phyloP scores from a whole-genome alignment of 2,113 vertebrate genomes.

The Laticauda colubrina region DNA sequence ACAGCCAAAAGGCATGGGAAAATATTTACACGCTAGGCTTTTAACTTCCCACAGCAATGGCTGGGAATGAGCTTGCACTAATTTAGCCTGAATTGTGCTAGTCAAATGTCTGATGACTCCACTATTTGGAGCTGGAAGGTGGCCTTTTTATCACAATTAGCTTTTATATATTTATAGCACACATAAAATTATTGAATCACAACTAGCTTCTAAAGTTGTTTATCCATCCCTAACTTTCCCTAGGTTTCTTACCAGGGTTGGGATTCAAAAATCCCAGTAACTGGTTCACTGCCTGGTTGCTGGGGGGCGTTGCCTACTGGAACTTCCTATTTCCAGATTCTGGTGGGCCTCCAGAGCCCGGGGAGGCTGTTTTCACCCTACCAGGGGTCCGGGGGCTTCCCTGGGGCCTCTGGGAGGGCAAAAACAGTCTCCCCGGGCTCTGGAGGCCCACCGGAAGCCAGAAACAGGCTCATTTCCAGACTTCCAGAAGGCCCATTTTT shows the following conservation, averaged over 20 bases:
- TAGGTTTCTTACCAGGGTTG: not conserved
- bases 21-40: constrained; percentile 62
- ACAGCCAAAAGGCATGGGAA: constrained; percentile 62
- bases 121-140: constrained; percentile 52
- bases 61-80: constrained; percentile 63
- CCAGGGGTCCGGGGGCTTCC: too few relatives aligned
- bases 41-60: constrained; percentile 59
- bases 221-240: not conserved
- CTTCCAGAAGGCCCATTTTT: too few relatives aligned
- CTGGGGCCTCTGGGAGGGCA: too few relatives aligned
- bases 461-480: too few relatives aligned
- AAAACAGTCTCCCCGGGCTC: too few relatives aligned
- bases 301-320: too few relatives aligned
- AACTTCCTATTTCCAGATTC: too few relatives aligned
- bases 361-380: too few relatives aligned
- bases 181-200: constrained; percentile 19
- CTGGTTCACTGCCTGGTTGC: too few relatives aligned
- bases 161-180: constrained; percentile 47
- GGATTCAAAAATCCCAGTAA: too few relatives aligned
- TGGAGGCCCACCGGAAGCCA: too few relatives aligned
- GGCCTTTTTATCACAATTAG: constrained; percentile 48
- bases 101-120: constrained; percentile 65
- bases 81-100: constrained; percentile 55
- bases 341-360: too few relatives aligned
- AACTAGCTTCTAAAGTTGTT: constrained; percentile 20